Evolutionary conservation across 2,888 invertebrate species (phyloP).

Genomic region (Coremacera marginata): DNA sequence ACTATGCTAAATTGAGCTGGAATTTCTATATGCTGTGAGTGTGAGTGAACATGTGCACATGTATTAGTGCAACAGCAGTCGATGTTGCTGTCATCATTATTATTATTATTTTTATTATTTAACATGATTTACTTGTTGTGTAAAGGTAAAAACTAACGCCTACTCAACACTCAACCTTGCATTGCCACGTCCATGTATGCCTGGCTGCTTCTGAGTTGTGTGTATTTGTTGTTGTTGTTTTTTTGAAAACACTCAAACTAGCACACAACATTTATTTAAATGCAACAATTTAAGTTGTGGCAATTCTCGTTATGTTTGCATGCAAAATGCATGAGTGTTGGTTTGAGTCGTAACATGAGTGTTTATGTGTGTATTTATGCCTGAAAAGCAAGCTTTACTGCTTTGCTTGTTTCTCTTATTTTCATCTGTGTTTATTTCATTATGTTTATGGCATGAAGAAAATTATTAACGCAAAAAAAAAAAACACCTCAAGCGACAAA

Average conservation of each 20-base stretch:
- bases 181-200: not conserved
- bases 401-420: too few relatives aligned
- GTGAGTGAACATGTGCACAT: too few relatives aligned
- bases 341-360: too few relatives aligned
- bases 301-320: not conserved
- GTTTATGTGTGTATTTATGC: too few relatives aligned
- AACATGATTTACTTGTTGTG: too few relatives aligned
- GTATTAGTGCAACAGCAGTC: not conserved
- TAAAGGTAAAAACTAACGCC: not conserved
- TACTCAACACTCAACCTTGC: slow-evolving; percentile 12
- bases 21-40: too few relatives aligned
- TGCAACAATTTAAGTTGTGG: slow-evolving; percentile 13
- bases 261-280: not conserved
- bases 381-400: too few relatives aligned
- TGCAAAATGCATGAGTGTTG: not conserved
- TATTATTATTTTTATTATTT: not conserved
- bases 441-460: too few relatives aligned
- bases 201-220: not conserved
- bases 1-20: not conserved
- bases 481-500: too few relatives aligned
- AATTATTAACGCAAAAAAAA: too few relatives aligned
- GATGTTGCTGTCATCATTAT: not conserved
- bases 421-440: too few relatives aligned
- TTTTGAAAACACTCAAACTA: not conserved
- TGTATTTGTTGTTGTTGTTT: not conserved